Conservation (phyloP, 2,113 vertebrate species). For the Furnarius figulus region DNA sequence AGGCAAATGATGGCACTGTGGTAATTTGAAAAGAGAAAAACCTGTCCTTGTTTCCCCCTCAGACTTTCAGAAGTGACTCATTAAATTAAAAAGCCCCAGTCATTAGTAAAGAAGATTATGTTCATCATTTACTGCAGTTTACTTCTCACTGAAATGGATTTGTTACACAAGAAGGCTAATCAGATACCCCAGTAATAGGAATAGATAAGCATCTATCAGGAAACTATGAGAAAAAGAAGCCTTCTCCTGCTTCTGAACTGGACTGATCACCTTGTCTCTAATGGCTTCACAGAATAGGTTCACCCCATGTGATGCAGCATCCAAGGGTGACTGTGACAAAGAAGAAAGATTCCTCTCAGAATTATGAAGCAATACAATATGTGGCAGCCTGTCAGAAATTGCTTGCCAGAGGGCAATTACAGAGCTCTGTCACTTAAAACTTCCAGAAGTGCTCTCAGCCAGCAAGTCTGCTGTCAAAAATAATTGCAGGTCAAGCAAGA, state of each 20-base stretch:
- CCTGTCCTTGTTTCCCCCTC: background rate
- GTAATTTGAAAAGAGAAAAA: background rate
- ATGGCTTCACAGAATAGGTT: background rate
- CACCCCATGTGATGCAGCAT: background rate
- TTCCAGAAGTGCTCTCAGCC: background rate
- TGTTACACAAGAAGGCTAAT: constrained; percentile 43
- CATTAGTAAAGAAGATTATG: constrained; percentile 54
- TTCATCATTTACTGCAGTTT: constrained; percentile 49
- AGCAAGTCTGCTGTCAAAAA: background rate
- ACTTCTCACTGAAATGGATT: constrained; percentile 43
- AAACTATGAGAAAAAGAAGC: background rate
- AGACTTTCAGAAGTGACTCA: constrained; percentile 41
- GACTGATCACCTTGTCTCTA: background rate
- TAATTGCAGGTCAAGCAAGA: background rate
- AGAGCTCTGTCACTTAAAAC: background rate
- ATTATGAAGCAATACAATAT: background rate
- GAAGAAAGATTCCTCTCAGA: background rate
- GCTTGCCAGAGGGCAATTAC: background rate
- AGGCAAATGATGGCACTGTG: background rate
- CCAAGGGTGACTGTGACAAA: background rate
- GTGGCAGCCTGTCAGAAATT: background rate
- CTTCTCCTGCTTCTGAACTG: background rate
- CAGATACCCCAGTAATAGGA: background rate
- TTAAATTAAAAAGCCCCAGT: constrained; percentile 12
- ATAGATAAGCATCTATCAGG: background rate